Evolutionary conservation across 2,888 invertebrate species (phyloP).

Genomic region (Lasioglossum villosulum): DNA sequence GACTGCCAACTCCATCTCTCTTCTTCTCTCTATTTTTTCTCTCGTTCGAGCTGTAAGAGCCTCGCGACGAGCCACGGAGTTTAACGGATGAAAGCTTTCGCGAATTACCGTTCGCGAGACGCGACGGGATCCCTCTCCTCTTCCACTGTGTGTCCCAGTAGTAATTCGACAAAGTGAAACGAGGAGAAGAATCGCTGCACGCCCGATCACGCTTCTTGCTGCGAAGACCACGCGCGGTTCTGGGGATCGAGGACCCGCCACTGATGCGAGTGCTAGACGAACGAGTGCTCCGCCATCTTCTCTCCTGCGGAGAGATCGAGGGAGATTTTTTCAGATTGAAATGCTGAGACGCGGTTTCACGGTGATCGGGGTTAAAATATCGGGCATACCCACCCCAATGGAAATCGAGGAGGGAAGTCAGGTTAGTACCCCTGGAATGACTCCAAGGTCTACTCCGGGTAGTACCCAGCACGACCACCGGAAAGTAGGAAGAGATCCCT

Average conservation of each 20-base stretch:
- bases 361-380: too few relatives aligned
- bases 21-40: background rate
- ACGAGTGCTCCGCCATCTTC: background rate
- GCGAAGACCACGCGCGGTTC: background rate
- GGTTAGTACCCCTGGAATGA: too few relatives aligned
- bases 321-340: background rate
- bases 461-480: too few relatives aligned
- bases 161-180: conserved; percentile 74
- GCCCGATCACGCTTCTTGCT: background rate
- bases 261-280: background rate
- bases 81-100: conserved; percentile 69
- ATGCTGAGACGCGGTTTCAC: too few relatives aligned
- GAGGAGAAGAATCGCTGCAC: background rate
- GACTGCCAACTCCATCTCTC: background rate
- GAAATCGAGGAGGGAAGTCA: too few relatives aligned
- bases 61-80: conserved; percentile 61
- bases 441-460: too few relatives aligned
- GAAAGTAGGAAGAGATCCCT: too few relatives aligned
- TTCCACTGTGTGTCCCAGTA: conserved; percentile 65
- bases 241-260: background rate
- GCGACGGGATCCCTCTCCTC: background rate
- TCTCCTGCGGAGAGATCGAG: background rate
- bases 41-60: conserved; percentile 24
- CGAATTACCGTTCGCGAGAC: conserved; percentile 60
- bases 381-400: too few relatives aligned